A percentile compares a stretch with the other conserved stretches of the same genome.
Conservation (phyloP, 1,140 invertebrate genomes). For the Brachionus rubens region DNA sequence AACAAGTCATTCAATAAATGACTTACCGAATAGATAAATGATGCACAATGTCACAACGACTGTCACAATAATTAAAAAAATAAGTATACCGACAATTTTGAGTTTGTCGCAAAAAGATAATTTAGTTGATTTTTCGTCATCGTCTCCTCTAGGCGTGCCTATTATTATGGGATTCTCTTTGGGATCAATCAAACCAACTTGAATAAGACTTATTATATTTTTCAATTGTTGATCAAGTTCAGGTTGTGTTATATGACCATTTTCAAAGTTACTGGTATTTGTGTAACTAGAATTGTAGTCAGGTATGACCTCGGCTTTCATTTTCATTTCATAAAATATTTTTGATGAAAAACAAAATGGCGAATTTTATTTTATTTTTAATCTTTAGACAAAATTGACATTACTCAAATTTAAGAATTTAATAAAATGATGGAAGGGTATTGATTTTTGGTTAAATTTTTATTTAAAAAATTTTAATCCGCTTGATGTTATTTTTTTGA, state of each 20-base stretch:
- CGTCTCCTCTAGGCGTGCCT: constrained; percentile 9
- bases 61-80: constrained; percentile 35
- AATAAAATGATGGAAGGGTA: too few relatives aligned
- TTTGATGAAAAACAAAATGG: too few relatives aligned
- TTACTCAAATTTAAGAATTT: too few relatives aligned
- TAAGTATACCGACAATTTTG: constrained; percentile 21
- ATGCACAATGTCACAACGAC: constrained; percentile 26
- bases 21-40: constrained; percentile 30
- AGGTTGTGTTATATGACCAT: constrained; percentile 13
- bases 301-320: constrained; percentile 15
- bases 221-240: constrained; percentile 25
- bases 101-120: constrained; percentile 9
- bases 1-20: background rate
- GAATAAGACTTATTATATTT: constrained; percentile 23
- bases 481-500: too few relatives aligned
- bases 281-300: constrained; percentile 31
- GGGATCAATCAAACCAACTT: constrained; percentile 31
- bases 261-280: constrained; percentile 24
- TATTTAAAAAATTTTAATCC: too few relatives aligned
- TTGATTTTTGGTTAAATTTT: too few relatives aligned
- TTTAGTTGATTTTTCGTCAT: background rate
- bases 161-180: constrained; percentile 22
- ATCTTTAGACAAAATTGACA: too few relatives aligned
- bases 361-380: too few relatives aligned
- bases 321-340: background rate